A percentile compares a stretch with the other conserved stretches of the same genome.
phyloP scores from a whole-genome alignment of 2,797 vertebrate genomes.

The Diglossa cyanea region DNA sequence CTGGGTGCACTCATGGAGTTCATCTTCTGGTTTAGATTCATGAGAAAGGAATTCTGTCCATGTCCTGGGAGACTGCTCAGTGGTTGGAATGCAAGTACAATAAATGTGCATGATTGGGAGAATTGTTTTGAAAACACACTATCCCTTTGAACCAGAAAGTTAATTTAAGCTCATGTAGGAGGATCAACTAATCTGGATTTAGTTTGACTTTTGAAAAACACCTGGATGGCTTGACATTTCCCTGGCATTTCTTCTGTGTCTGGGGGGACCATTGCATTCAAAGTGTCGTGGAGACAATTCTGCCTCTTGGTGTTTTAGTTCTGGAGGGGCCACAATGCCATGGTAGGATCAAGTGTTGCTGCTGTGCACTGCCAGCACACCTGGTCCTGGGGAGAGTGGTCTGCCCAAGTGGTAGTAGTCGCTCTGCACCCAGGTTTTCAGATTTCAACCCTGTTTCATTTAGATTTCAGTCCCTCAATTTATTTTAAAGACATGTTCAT shows the following conservation, averaged over 20 bases:
- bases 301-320: background rate
- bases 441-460: background rate
- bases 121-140: background rate
- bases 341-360: background rate
- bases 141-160: background rate
- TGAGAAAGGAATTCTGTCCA: background rate
- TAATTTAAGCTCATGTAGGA: background rate
- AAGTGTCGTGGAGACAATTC: rapidly evolving
- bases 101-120: background rate
- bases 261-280: rapidly evolving
- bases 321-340: rapidly evolving
- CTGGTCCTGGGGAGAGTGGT: background rate
- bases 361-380: rapidly evolving
- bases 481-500: background rate
- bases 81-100: background rate
- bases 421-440: background rate
- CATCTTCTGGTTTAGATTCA: background rate
- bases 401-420: background rate
- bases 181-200: background rate
- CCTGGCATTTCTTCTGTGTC: background rate
- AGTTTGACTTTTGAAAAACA: background rate
- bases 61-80: background rate
- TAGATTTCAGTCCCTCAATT: background rate
- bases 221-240: background rate
- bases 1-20: background rate